Base-by-base conservation (phyloP, 2,797 vertebrate species). In the Myotis daubentonii region DNA sequence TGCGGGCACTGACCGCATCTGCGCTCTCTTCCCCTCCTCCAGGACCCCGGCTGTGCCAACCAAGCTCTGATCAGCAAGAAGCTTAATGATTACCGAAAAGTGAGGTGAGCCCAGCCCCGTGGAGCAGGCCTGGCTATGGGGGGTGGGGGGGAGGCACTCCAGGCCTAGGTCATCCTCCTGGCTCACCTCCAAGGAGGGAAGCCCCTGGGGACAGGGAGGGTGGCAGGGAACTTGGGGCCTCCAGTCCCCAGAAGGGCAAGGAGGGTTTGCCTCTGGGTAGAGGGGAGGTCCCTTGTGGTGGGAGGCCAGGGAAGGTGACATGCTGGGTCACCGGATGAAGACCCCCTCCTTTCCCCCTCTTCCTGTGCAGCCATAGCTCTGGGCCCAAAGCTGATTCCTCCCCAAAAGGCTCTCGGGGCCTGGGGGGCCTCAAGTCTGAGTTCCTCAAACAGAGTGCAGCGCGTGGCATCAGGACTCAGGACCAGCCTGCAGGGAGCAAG, bases 61-160 rank as follows among this genome's bases (percentile, higher is more conserved):
- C 99, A 99, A 98, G 99, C 99, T 44, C 99, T 99, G 97, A 99
- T 99, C 98, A 99, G 98, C 97, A 99, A 99, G 98, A 99, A 99
- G 97, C 98, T 99, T 97, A 99, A 99, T 49, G 99, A 99, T 97
- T 99, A 99, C 98, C 99, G 99, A 81, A 99, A 99, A 98, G 99
- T 99, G 96, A 99, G 99, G 99, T 99, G 97, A 96, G 78, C 91
- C 72, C 16, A 2, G 65, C 57, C 16, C 83, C 38, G 6, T 0
- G 20, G 72, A 65, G 28, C 23, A n/a, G 65, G 62, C 12, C 51
- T 72, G 60, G 44, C 60, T 12, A 1, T 28, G 5, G 33, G 44
- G 16, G 6, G 6, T 19, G 57, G 41, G 11, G 3, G 62, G 47
- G 44, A 47, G 8, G 23, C 55, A 17, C 16, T 13, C 8, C 9